Evolutionary conservation across 1,140 invertebrate genomes (phyloP).

Genomic region (Meloidogyne chitwoodi): DNA sequence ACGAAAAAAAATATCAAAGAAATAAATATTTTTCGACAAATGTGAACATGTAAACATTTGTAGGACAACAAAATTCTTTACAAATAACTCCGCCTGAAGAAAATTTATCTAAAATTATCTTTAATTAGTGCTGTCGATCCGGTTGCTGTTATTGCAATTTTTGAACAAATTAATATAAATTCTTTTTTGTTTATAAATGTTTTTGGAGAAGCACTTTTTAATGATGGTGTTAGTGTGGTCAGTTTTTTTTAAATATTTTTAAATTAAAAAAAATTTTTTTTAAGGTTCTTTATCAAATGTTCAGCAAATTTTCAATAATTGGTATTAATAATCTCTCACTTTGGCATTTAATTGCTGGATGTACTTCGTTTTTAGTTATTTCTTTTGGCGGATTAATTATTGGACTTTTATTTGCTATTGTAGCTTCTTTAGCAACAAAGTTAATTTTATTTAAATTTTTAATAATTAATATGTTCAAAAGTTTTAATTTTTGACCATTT

Average conservation of each 20-base stretch:
- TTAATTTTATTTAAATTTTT: background rate
- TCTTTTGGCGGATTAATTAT: conserved; percentile 86
- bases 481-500: no score
- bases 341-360: conserved; percentile 73
- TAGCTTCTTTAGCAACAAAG: conserved; percentile 70
- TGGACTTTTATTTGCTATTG: conserved; percentile 88
- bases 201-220: conserved; percentile 43
- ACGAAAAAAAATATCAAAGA: no score
- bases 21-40: no score
- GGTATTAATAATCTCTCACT: conserved; percentile 46
- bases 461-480: background rate
- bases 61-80: no score
- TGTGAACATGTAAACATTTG: no score
- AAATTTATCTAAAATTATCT: no score
- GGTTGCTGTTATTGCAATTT: conserved; percentile 71
- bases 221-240: conserved; percentile 67
- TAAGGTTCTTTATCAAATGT: conserved; percentile 83
- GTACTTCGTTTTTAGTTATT: conserved; percentile 87
- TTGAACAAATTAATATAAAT: conserved; percentile 70
- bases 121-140: conserved; percentile 98
- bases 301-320: conserved; percentile 74
- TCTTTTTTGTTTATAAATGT: conserved; percentile 77
- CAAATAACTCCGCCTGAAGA: no score
- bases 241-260: background rate
- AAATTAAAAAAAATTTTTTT: background rate